A percentile compares a stretch with the other conserved stretches of the same genome.
These are phyloP conservation scores for Drosophila nikananu DNA, from an alignment of 1,140 invertebrate species.

Conservation along the genomic window DNA sequence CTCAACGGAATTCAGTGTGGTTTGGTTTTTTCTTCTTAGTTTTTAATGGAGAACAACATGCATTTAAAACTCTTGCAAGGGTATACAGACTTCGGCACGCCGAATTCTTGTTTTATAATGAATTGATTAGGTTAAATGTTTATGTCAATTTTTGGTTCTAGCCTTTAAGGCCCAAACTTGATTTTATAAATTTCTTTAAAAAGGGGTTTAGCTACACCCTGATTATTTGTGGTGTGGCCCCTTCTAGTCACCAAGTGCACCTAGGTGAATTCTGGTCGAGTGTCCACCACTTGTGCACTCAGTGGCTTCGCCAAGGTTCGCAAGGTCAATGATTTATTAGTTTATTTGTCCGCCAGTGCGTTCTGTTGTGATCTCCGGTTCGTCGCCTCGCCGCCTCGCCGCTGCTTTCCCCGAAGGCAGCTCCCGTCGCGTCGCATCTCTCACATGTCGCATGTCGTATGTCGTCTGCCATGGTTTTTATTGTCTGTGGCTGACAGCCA, in stretches of 20 bases:
- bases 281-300: constrained; percentile 16
- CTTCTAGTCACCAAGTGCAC: constrained; percentile 39
- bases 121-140: neutral
- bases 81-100: too few species aligned
- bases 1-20: too few species aligned
- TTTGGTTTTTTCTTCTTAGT: too few species aligned
- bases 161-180: too few species aligned
- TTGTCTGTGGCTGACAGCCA: constrained; percentile 56
- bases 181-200: too few species aligned
- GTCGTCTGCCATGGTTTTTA: constrained; percentile 33
- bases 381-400: constrained; percentile 22
- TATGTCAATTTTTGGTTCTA: too few species aligned
- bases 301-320: constrained; percentile 68
- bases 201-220: neutral
- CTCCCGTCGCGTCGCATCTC: constrained; percentile 1
- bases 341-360: constrained; percentile 54
- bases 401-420: constrained; percentile 9
- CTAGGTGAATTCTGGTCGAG: constrained; percentile 31
- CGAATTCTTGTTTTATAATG: too few species aligned
- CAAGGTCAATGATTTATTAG: constrained; percentile 83
- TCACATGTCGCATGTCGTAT: constrained; percentile 1
- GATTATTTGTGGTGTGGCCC: neutral
- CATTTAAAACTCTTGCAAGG: too few species aligned
- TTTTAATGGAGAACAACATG: too few species aligned
- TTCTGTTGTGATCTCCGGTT: constrained; percentile 47